Evolutionary conservation across 2,797 vertebrate genomes (phyloP), one percentile per base, ranked within the genome.

Genomic region (Tragopan temminckii): DNA sequence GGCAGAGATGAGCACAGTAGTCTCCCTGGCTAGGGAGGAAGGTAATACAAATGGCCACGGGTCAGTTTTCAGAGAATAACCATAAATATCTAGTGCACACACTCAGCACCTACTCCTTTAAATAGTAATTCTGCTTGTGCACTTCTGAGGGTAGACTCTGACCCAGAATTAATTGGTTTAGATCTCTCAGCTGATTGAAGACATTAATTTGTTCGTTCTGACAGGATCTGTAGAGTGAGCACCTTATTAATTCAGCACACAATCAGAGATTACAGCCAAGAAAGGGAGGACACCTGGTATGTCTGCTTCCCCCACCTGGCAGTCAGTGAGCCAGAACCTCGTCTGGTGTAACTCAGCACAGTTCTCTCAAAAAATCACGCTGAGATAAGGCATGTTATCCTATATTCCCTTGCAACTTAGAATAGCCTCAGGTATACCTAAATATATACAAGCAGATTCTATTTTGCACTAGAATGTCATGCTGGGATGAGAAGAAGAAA

Each of bases 401-500:
- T 63, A 9, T 0, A 0, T 29, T 52, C 16, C 79, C 23, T 17
- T 61, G 45, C 35, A 57, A 25, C 13, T 53, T 46, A 31, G 31
- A 87, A 59, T 17, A 78, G 67, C 25, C 24, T 67, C 66, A 76
- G 19, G 46, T 10, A 29, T 29, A 40, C 13, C 10, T 12, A 66
- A 79, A 69, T 31, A 61, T 43, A 78, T 3, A 85, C 35, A 66
- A 85, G 29, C 4, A 80, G n/a, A 63, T 62, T 77, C 5, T 48
- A 29, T 36, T 85, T 83, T 27, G 15, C 31, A 50, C 8, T 62
- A 53, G n/a, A 61, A 20, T 42, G 83, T 40, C 27, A 40, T 11
- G 4, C 13, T n/a, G n/a, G 18, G 24, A 20, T 5, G 7, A 55
- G 35, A 48, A 5, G 2, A 3, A 1, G 2, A 25, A 4, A 7